Evolutionary conservation across 2,888 invertebrate genomes (phyloP).

Genomic region (Furcula furcula): DNA sequence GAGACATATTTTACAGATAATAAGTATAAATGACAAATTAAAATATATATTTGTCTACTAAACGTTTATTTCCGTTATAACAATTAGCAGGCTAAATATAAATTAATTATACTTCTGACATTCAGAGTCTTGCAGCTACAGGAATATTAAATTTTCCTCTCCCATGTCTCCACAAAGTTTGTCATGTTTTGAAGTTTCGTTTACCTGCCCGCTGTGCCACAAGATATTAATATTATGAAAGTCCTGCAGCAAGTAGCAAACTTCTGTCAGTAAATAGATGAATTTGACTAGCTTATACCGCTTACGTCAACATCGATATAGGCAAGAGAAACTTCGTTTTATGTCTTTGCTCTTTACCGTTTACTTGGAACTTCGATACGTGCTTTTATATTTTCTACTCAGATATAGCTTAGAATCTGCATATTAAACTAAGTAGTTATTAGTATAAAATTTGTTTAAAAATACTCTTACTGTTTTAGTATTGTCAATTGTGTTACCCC

Average conservation of each 20-base stretch:
- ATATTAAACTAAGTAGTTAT: too few species aligned
- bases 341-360: background rate
- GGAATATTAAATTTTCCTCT: slow-evolving; percentile 68
- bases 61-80: background rate
- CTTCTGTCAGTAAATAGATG: slow-evolving; percentile 45
- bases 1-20: too few species aligned
- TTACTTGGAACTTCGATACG: too few species aligned
- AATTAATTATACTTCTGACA: slow-evolving; percentile 12
- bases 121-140: slow-evolving; percentile 13
- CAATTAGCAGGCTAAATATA: slow-evolving; percentile 2
- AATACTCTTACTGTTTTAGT: too few species aligned
- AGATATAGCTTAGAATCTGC: too few species aligned
- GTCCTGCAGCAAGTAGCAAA: slow-evolving; percentile 43
- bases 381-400: too few species aligned
- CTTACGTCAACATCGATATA: slow-evolving; percentile 26
- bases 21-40: too few species aligned
- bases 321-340: background rate
- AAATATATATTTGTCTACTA: too few species aligned
- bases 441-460: too few species aligned
- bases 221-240: slow-evolving; percentile 69
- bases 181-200: slow-evolving; percentile 55
- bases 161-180: slow-evolving; percentile 65
- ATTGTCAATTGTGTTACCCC: too few species aligned
- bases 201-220: slow-evolving; percentile 53
- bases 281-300: slow-evolving; percentile 35